Base-by-base conservation (phyloP, 2,797 vertebrate genomes). In the Labeo calbasu region DNA sequence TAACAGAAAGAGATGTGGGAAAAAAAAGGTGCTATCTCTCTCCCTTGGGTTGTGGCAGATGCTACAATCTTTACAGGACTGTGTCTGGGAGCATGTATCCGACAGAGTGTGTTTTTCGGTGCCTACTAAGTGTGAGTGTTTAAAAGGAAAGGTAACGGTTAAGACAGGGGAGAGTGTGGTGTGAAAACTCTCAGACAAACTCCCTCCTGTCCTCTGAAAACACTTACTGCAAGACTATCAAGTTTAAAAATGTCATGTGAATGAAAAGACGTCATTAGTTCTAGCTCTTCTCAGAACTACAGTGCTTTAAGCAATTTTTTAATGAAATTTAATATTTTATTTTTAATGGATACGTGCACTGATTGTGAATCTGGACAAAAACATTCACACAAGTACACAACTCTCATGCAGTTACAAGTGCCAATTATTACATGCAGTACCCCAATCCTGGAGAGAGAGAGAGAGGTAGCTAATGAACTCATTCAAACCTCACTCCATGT, bases 1-100 rank as follows among this genome's bases (percentile, higher is more conserved):
- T 83, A 79, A 72, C 77, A 84, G 72, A 86, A 80, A 88, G 69
- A 79, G 63, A 72, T 65, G 25, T 73, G 46, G 25, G 21, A 28
- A 8, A 84, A 68, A 19, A n/a, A 61, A 59, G 65, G 73, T 50
- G 65, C 19, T 28, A 46, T 77, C 65, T 61, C 40, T 7, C 23
- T 77, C 63, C 63, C 73, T 50, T 50, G 65, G 82, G 82, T 68
- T 61, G 9, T 36, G 65, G 40, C 63, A 69, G 51, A 83, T 61
- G 65, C 51, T 83, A 82, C 23, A 25, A 57, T 79, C 86, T 50
- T 71, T 78, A 32, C 76, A 50, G n/a, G 6, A 36, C 13, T 36
- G 59, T 87, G 3, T 82, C 66, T 57, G 46, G 17, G 46, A 68
- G 43, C 53, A 75, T 48, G 63, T 7, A 78, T 86, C 46, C 10